Conservation (phyloP, 2,888 invertebrate species). For the Theretra japonica region DNA sequence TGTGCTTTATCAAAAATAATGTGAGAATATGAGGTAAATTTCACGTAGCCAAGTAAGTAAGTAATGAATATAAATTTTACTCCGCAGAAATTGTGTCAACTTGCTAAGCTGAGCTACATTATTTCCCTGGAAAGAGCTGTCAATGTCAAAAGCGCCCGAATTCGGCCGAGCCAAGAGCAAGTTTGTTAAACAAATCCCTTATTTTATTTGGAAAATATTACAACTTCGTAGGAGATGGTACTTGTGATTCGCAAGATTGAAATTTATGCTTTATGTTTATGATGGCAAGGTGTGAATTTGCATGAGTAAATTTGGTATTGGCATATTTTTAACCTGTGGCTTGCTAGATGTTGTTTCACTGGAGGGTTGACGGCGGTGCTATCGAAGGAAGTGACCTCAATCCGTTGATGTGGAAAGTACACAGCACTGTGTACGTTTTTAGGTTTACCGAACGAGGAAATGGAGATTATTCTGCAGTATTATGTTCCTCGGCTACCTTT, state of each 20-base stretch:
- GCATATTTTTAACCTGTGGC: conserved; percentile 40
- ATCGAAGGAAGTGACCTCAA: conserved; percentile 48
- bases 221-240: conserved; percentile 25
- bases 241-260: neutral
- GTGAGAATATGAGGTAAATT: neutral
- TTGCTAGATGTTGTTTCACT: conserved; percentile 41
- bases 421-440: conserved; percentile 35
- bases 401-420: conserved; percentile 46
- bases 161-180: conserved; percentile 25
- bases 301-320: conserved; percentile 27
- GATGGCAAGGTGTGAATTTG: conserved; percentile 17
- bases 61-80: conserved; percentile 3
- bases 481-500: conserved; percentile 36
- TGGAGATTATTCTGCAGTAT: conserved; percentile 39
- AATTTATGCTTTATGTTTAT: conserved; percentile 4
- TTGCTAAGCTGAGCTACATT: conserved; percentile 16
- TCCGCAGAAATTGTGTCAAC: conserved; percentile 5
- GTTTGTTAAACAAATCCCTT: conserved; percentile 31
- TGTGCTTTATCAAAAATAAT: neutral
- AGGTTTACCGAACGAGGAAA: conserved; percentile 40
- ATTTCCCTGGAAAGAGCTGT: conserved; percentile 20
- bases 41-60: neutral
- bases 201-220: conserved; percentile 31
- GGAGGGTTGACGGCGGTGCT: conserved; percentile 35
- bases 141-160: conserved; percentile 16